Conservation (phyloP, 2,888 invertebrate species). For the Drosophila bunnanda region DNA sequence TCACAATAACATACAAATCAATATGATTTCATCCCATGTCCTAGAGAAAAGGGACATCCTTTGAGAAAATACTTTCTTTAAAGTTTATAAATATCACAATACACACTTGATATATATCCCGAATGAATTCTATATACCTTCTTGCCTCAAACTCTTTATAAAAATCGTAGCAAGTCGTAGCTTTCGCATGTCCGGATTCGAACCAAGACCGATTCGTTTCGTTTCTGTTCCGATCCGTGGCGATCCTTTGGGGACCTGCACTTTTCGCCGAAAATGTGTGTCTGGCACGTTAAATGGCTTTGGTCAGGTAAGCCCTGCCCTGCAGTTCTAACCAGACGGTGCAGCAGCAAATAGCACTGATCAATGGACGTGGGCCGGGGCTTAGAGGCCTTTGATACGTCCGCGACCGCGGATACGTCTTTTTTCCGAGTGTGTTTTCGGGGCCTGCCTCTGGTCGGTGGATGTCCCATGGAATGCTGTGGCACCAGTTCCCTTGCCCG, state of each 20-base stretch:
- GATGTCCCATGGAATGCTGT: constrained; percentile 79
- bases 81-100: no score
- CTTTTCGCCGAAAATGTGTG: constrained; percentile 80
- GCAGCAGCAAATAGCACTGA: constrained; percentile 75
- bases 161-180: constrained; percentile 54
- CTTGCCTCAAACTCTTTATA: background rate
- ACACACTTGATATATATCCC: background rate
- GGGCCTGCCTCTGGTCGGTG: constrained; percentile 61
- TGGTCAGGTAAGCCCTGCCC: constrained; percentile 63
- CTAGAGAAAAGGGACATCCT: no score
- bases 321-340: constrained; percentile 80
- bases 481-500: constrained; percentile 67
- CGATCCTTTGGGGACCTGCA: constrained; percentile 58
- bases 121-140: background rate
- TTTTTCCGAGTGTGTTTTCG: no score
- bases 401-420: no score
- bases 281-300: constrained; percentile 77
- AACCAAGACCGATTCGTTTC: constrained; percentile 26
- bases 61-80: no score
- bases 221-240: constrained; percentile 16
- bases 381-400: constrained; percentile 76
- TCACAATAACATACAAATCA: no score
- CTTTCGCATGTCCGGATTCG: constrained; percentile 56
- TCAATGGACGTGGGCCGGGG: constrained; percentile 64
- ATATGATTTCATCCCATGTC: no score